phyloP scores from a whole-genome alignment of 2,888 invertebrate species.

The Heliconius hortense region DNA sequence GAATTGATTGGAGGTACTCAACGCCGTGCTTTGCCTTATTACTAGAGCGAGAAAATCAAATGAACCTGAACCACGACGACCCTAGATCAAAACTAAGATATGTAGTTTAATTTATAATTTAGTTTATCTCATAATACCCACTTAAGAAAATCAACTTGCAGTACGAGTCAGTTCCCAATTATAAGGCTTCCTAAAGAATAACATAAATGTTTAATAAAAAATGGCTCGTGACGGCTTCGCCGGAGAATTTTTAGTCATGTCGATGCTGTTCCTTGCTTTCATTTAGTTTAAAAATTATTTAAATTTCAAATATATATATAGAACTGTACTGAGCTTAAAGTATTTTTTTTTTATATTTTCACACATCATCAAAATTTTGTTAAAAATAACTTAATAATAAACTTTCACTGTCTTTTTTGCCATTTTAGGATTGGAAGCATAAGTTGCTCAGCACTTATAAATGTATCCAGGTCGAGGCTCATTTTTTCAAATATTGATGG shows the following conservation, averaged over 20 bases:
- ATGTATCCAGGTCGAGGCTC: too few species aligned
- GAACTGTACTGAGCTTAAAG: background rate
- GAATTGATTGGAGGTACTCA: too few species aligned
- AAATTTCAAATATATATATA: background rate
- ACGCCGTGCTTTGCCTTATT: too few species aligned
- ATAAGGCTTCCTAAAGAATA: constrained; percentile 3
- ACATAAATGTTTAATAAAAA: constrained; percentile 1
- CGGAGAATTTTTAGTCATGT: background rate
- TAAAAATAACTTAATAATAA: too few species aligned
- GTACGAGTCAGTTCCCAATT: background rate
- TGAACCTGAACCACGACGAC: too few species aligned
- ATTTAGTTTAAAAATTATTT: background rate
- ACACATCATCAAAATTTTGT: too few species aligned
- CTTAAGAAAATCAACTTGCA: background rate
- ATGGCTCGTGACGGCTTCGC: background rate
- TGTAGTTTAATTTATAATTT: background rate
- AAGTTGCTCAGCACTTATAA: too few species aligned
- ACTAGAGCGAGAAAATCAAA: too few species aligned
- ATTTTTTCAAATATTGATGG: too few species aligned
- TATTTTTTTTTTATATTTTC: too few species aligned
- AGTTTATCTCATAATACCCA: background rate
- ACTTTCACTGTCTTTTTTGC: too few species aligned
- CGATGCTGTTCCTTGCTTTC: background rate
- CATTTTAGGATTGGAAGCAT: too few species aligned
- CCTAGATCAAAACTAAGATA: background rate